A percentile compares a stretch with the other conserved stretches of the same genome.
Conservation (phyloP, 2,888 invertebrate genomes). For the Morinoia aosen region DNA sequence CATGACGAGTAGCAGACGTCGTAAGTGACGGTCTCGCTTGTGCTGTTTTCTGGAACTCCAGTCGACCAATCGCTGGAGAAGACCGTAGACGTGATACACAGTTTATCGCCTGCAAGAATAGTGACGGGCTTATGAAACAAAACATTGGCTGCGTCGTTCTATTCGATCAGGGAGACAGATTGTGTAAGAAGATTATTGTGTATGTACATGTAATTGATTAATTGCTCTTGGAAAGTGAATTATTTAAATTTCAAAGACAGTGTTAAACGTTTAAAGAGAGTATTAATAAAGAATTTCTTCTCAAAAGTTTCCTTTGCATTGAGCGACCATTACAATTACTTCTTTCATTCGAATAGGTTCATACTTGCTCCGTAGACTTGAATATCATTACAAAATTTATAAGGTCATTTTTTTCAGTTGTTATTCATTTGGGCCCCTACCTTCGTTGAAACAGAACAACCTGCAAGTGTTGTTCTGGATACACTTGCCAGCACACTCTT, state of each 20-base stretch:
- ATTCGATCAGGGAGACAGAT: neutral
- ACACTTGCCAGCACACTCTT: neutral
- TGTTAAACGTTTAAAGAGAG: too few species aligned
- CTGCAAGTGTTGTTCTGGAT: neutral
- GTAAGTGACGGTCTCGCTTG: neutral
- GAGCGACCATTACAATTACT: neutral
- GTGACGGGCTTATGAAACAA: neutral
- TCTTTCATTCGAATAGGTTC: neutral
- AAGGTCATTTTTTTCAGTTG: too few species aligned
- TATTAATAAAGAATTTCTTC: neutral
- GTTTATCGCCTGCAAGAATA: neutral
- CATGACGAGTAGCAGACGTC: conserved; percentile 10
- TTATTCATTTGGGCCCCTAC: neutral
- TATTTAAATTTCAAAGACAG: too few species aligned
- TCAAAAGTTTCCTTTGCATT: neutral
- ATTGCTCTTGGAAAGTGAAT: neutral
- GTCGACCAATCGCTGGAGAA: neutral
- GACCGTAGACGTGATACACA: neutral
- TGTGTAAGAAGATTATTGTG: neutral
- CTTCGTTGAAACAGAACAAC: neutral
- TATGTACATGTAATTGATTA: neutral
- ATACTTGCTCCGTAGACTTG: too few species aligned
- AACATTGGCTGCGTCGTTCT: neutral
- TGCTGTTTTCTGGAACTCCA: neutral
- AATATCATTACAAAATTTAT: neutral